Percentiles rank a stretch among this genome's conserved stretches.
phyloP scores from a whole-genome alignment of 2,797 vertebrate species.

The Adelosebastes latens region DNA sequence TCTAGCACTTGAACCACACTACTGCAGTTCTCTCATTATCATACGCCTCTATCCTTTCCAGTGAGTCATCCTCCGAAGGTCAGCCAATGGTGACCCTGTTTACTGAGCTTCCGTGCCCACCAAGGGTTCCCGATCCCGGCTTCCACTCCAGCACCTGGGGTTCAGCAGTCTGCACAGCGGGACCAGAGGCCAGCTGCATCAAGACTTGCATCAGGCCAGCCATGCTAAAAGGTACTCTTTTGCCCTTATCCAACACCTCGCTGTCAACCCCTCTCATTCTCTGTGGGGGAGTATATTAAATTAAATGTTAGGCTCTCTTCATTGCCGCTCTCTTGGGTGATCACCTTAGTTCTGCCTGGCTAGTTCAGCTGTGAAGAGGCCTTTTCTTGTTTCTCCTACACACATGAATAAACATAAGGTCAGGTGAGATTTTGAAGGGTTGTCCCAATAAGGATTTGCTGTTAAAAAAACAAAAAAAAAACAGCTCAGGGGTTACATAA shows the following conservation, averaged over 20 bases:
- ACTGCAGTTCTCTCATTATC: constrained; percentile 24
- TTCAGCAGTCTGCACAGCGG: constrained; percentile 5
- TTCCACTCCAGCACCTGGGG: constrained; percentile 12
- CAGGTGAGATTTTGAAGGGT: constrained; percentile 38
- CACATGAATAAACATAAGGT: constrained; percentile 71
- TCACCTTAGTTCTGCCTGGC: constrained; percentile 62
- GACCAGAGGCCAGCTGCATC: constrained; percentile 43
- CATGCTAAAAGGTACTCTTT: constrained; percentile 51
- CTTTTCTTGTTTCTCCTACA: constrained; percentile 51
- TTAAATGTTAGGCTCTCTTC: constrained; percentile 49
- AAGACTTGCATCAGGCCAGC: constrained; percentile 49
- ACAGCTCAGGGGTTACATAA: background rate
- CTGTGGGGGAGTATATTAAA: constrained; percentile 49
- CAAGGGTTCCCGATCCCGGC: constrained; percentile 21
- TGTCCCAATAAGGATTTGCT: constrained; percentile 3
- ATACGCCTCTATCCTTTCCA: constrained; percentile 13
- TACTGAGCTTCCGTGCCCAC: constrained; percentile 32
- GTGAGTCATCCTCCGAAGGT: constrained; percentile 56
- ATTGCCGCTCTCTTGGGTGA: constrained; percentile 46
- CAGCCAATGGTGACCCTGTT: constrained; percentile 41
- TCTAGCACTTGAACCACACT: background rate
- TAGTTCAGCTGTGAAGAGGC: constrained; percentile 24
- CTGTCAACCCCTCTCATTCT: constrained; percentile 48
- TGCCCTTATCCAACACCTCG: constrained; percentile 52
- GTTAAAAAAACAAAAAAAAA: constrained; percentile 19